Evolutionary conservation across 2,797 vertebrate genomes (phyloP).

Genomic region (Enteromius afrohamiltoni): DNA sequence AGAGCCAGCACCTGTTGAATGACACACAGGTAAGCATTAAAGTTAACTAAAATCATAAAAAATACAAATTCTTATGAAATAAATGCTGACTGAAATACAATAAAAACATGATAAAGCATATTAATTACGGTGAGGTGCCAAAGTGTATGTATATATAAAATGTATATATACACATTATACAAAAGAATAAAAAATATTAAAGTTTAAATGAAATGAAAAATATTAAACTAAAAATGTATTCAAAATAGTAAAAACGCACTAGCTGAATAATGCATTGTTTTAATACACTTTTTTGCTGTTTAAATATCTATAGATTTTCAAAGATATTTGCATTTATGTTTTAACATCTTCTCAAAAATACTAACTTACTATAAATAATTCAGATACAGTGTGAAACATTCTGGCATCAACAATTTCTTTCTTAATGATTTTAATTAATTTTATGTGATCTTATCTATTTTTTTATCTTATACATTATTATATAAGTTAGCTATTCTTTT

Average conservation of each 20-base stretch:
- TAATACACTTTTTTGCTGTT: neutral
- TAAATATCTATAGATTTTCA: neutral
- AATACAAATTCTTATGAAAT: neutral
- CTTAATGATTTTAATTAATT: neutral
- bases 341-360: neutral
- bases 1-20: slow-evolving; percentile 71
- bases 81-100: neutral
- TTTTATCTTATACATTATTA: neutral
- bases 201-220: neutral
- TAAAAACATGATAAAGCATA: neutral
- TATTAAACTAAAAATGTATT: neutral
- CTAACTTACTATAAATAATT: neutral
- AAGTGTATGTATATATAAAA: neutral
- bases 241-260: neutral
- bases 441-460: neutral
- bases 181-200: neutral
- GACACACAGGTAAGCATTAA: neutral
- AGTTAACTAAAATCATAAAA: neutral
- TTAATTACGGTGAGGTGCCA: neutral
- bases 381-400: neutral
- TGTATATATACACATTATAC: neutral
- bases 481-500: neutral
- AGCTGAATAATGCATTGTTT: neutral
- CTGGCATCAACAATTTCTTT: neutral
- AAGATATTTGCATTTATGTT: neutral